A percentile compares a stretch with the other conserved stretches of the same genome.
phyloP scores from a whole-genome alignment of 2,888 invertebrate species.

The Pherbina coryleti region DNA sequence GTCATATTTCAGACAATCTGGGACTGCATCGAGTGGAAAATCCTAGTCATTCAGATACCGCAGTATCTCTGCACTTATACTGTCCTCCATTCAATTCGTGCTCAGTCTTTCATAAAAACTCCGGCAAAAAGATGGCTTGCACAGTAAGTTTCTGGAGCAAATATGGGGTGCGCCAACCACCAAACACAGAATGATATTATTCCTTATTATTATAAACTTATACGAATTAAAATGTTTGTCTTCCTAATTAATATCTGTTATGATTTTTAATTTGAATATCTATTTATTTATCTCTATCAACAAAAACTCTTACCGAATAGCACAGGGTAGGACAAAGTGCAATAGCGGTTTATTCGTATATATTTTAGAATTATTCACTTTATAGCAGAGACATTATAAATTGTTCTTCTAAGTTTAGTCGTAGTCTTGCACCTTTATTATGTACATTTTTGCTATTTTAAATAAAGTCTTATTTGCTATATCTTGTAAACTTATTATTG shows the following conservation, averaged over 20 bases:
- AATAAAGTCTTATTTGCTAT: too few species aligned
- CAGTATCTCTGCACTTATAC: constrained; percentile 95
- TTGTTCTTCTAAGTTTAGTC: too few species aligned
- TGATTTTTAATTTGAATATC: neutral
- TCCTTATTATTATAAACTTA: neutral
- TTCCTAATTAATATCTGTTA: neutral
- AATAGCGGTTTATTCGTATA: too few species aligned
- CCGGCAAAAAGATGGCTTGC: constrained; percentile 80
- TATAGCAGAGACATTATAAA: too few species aligned
- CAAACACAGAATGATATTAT: constrained; percentile 7
- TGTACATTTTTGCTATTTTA: too few species aligned
- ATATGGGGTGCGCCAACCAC: constrained; percentile 76
- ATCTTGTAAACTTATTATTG: too few species aligned
- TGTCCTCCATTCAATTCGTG: constrained; percentile 93
- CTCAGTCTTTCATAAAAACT: constrained; percentile 90
- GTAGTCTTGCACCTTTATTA: too few species aligned
- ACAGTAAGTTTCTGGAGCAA: constrained; percentile 94
- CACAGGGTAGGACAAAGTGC: too few species aligned
- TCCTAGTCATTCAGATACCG: constrained; percentile 86
- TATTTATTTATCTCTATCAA: too few species aligned
- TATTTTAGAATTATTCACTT: too few species aligned
- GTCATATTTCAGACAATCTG: constrained; percentile 80
- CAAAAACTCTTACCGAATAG: too few species aligned
- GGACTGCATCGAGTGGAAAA: constrained; percentile 98
- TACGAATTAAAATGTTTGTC: neutral